Base-by-base conservation (phyloP, 2,797 vertebrate species). In the Poeciliopsis paucimaculata region DNA sequence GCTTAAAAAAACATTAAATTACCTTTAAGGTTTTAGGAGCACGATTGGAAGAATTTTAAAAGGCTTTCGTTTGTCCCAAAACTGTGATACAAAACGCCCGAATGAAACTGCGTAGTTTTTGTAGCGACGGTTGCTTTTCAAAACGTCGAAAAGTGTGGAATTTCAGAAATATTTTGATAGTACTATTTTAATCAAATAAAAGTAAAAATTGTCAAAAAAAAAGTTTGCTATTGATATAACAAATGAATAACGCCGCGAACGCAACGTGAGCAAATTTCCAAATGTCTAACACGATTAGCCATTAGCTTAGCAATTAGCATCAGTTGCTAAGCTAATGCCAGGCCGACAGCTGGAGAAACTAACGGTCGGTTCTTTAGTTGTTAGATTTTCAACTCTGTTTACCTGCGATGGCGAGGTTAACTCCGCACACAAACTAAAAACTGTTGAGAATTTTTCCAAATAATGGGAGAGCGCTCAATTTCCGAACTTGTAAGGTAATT, bases 281-380 rank as follows among this genome's bases (percentile, higher is more conserved):
- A 74, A 12, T 57, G n/a, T 62, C 34, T 28, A 75, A 72, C 34
- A 49, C 39, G 23, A 15, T 83, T 90, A 90, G 86, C 91, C n/a
- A 5, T 84, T 93, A 93, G 89, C 91, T 88, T 88, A 88, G 84
- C 89, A 18, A 34, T 39, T 70, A 71, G 31, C 45, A 16, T 41
- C 84, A 88, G 89, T 84, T 79, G 73, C 77, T 57, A 47, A 75
- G 93, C 93, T 90, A 92, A 87, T 18, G 75, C 2, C 1, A 86
- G 90, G 88, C 87, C 87, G 76, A 7, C 26, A 8, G 46, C 77
- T 75, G 77, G 55, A 43, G 26, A 83, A 28, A 77, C 13, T 55
- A 45, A 45, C 39, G 60, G 1, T 78, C 47, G n/a, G 1, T 46
- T 72, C 6, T 62, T 39, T 66, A 34, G 8, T 66, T 23, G 45